A percentile compares a stretch with the other conserved stretches of the same genome.
phyloP scores from a whole-genome alignment of 2,888 invertebrate genomes.

The Smittia sp. region DNA sequence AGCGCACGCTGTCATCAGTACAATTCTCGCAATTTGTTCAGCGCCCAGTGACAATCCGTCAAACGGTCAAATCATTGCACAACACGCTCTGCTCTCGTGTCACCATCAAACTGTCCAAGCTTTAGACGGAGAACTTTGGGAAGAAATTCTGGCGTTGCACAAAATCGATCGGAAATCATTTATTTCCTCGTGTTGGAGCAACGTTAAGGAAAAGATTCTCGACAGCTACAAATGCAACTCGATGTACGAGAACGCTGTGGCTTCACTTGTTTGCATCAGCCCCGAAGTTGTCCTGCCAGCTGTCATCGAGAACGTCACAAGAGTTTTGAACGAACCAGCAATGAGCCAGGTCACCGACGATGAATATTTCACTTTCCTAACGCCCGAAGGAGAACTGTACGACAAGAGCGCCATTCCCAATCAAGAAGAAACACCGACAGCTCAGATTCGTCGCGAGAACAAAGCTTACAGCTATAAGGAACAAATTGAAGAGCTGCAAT shows the following conservation, averaged over 20 bases:
- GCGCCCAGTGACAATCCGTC: constrained; percentile 45
- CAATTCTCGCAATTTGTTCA: constrained; percentile 48
- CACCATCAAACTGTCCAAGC: constrained; percentile 71
- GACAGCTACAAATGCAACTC: constrained; percentile 56
- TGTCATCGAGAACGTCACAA: constrained; percentile 61
- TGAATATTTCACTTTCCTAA: constrained; percentile 76
- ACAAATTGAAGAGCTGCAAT: constrained; percentile 89
- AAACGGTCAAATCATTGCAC: constrained; percentile 61
- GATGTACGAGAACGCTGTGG: constrained; percentile 70
- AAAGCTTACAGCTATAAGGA: constrained; percentile 96
- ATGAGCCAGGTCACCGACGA: constrained; percentile 72
- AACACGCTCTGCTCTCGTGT: constrained; percentile 67
- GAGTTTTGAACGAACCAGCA: constrained; percentile 62
- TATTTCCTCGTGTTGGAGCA: constrained; percentile 58
- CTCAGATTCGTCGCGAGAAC: constrained; percentile 85
- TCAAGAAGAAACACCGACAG: constrained; percentile 48
- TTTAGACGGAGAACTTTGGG: constrained; percentile 66
- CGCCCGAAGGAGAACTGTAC: constrained; percentile 85
- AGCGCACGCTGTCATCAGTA: constrained; percentile 48
- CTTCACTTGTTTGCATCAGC: constrained; percentile 64
- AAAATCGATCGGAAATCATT: constrained; percentile 59
- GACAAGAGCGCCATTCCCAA: constrained; percentile 77
- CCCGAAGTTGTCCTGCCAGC: constrained; percentile 64
- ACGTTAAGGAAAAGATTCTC: constrained; percentile 63
- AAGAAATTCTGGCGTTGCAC: constrained; percentile 56